Evolutionary conservation across 2,113 vertebrate species (phyloP).

Genomic region (Alligator sinensis): DNA sequence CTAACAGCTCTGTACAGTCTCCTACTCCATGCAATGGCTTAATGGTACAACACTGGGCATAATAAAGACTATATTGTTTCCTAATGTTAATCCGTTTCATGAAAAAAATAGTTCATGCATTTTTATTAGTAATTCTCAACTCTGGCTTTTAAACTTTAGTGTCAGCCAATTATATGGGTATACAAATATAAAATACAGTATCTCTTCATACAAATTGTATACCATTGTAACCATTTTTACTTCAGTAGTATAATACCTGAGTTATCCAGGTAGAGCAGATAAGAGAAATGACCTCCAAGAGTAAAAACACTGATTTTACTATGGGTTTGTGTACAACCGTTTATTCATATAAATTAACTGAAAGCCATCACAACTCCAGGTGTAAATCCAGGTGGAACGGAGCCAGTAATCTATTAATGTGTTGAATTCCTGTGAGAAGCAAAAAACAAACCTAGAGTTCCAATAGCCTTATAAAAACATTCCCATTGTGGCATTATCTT

Average conservation of each 20-base stretch:
- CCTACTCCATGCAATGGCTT: not conserved
- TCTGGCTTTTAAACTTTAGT: not conserved
- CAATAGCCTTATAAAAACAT: slow-evolving; percentile 40
- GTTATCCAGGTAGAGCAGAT: not conserved
- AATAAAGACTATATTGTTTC: not conserved
- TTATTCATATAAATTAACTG: not conserved
- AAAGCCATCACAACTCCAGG: not conserved
- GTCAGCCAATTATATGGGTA: not conserved
- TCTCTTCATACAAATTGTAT: not conserved
- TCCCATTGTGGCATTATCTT: slow-evolving; percentile 32
- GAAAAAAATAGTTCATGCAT: not conserved
- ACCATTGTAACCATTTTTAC: not conserved
- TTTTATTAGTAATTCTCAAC: not conserved
- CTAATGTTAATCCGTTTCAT: accelerated
- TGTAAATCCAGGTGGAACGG: slow-evolving; percentile 17
- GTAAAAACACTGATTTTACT: not conserved
- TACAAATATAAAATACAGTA: accelerated
- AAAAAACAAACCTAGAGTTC: not conserved
- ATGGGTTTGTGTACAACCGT: not conserved
- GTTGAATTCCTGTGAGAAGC: slow-evolving; percentile 1
- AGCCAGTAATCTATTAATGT: not conserved
- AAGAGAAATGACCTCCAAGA: not conserved
- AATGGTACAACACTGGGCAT: accelerated
- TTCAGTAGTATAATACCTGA: not conserved
- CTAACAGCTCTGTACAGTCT: not conserved